Conservation (phyloP, 1,140 invertebrate species). For the Phymastichus coffea region DNA sequence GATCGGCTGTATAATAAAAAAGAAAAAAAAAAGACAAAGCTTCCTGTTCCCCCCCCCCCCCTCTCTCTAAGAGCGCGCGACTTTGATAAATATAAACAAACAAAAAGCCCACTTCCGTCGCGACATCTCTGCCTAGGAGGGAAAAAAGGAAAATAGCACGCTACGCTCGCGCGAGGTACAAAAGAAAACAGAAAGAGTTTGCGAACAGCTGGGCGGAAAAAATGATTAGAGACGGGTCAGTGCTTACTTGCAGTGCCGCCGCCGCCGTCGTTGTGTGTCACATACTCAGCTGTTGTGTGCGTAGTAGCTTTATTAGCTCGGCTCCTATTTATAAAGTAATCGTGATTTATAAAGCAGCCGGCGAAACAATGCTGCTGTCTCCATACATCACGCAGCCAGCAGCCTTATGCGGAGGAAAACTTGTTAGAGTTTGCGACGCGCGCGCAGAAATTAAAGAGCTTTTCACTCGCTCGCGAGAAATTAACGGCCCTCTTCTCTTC, state of each 20-base stretch:
- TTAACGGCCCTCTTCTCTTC: conserved; percentile 36
- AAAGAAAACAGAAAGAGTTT: neutral
- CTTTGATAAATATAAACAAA: too few relatives aligned
- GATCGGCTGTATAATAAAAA: too few relatives aligned
- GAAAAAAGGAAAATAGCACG: neutral
- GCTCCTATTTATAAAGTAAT: conserved; percentile 51
- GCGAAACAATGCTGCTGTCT: conserved; percentile 44
- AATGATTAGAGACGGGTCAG: conserved; percentile 38
- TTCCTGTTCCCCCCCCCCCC: too few relatives aligned
- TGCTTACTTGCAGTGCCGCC: neutral
- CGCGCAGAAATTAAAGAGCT: conserved; percentile 50
- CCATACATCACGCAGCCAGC: conserved; percentile 43
- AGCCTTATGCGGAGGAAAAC: too few relatives aligned
- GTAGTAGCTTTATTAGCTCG: conserved; percentile 40
- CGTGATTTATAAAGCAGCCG: conserved; percentile 51
- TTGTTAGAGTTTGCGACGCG: conserved; percentile 42
- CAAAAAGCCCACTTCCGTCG: too few relatives aligned
- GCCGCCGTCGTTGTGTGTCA: neutral
- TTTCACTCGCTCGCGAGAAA: conserved; percentile 47
- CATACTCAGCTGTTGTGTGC: conserved; percentile 21
- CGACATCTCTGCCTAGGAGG: too few relatives aligned
- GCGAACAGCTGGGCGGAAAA: conserved; percentile 16
- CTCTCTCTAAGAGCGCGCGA: too few relatives aligned
- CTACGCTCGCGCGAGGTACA: neutral
- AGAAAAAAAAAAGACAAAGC: too few relatives aligned